Conservation (phyloP, 1,140 invertebrate genomes). For the Zophobas atratus region DNA sequence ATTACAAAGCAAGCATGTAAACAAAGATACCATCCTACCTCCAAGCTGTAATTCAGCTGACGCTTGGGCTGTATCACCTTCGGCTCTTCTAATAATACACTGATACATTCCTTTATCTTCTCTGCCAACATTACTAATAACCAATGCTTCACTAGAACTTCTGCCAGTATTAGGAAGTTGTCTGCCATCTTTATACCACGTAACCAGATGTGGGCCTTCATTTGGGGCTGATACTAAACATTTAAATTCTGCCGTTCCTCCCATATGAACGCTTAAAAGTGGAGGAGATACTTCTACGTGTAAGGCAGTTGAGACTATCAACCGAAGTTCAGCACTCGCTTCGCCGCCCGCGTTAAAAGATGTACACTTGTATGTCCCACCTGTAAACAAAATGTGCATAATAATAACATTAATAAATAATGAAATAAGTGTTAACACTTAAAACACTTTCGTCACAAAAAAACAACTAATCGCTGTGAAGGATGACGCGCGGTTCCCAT, state of each 20-base stretch:
- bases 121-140: slow-evolving; percentile 78
- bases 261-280: slow-evolving; percentile 83
- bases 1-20: no score
- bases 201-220: slow-evolving; percentile 70
- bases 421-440: not conserved
- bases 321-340: slow-evolving; percentile 77
- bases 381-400: slow-evolving; percentile 43
- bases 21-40: slow-evolving; percentile 71
- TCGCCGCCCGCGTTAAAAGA: slow-evolving; percentile 81
- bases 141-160: slow-evolving; percentile 75
- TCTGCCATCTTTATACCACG: slow-evolving; percentile 80
- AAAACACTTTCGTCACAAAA: not conserved
- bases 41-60: slow-evolving; percentile 85
- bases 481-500: no score
- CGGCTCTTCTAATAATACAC: slow-evolving; percentile 82
- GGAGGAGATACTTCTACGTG: slow-evolving; percentile 80
- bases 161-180: slow-evolving; percentile 78
- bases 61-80: slow-evolving; percentile 85
- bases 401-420: not conserved
- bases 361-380: slow-evolving; percentile 78
- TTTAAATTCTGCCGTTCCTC: slow-evolving; percentile 82
- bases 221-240: slow-evolving; percentile 71
- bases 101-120: slow-evolving; percentile 91
- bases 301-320: slow-evolving; percentile 78
- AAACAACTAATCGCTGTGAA: no score